A percentile compares a stretch with the other conserved stretches of the same genome.
phyloP scores from a whole-genome alignment of 2,797 vertebrate genomes.

The Dermochelys coriacea region DNA sequence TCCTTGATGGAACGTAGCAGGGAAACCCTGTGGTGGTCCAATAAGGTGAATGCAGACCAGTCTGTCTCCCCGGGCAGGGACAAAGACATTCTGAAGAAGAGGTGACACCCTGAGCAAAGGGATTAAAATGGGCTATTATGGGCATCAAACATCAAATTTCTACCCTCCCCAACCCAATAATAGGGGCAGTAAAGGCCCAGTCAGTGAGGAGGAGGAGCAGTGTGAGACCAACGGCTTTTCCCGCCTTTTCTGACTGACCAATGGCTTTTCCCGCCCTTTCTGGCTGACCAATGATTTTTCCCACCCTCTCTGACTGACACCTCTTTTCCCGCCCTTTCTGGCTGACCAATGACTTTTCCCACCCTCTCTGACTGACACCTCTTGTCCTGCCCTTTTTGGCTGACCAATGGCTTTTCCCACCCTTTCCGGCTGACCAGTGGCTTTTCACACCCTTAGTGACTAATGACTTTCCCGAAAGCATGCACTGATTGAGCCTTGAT shows the following conservation, averaged over 20 bases:
- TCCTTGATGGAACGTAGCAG: not conserved
- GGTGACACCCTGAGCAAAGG: not conserved
- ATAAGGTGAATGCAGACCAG: not conserved
- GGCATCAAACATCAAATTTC: fast-evolving
- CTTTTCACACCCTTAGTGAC: fast-evolving
- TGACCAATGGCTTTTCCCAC: no score
- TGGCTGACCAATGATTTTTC: not conserved
- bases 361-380: no score
- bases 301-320: no score
- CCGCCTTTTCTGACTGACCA: not conserved
- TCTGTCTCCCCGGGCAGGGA: not conserved
- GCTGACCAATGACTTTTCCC: no score
- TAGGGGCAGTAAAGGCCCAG: not conserved
- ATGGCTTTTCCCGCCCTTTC: fast-evolving
- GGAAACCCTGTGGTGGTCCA: not conserved
- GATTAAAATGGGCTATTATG: not conserved
- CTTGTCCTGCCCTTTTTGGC: no score
- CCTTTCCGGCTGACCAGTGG: no score
- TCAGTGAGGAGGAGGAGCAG: not conserved
- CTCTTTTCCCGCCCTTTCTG: no score
- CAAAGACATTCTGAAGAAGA: not conserved
- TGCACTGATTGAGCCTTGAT: not conserved
- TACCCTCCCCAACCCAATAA: not conserved
- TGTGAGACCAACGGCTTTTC: not conserved
- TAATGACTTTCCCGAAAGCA: not conserved